phyloP scores from a whole-genome alignment of 1,140 invertebrate genomes.

The Tetragonula clypearis region DNA sequence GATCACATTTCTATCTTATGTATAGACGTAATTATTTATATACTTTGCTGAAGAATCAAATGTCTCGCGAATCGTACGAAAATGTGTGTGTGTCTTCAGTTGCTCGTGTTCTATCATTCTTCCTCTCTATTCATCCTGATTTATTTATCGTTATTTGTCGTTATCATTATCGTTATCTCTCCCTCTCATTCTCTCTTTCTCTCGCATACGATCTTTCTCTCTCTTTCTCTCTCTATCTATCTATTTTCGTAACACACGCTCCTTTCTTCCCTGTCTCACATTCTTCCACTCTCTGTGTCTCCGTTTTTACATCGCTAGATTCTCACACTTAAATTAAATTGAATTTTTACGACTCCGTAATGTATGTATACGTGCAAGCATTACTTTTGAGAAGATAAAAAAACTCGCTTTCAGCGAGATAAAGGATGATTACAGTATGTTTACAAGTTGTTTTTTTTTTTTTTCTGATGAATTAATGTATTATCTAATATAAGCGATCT shows the following conservation, averaged over 20 bases:
- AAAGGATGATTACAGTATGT: conserved; percentile 45
- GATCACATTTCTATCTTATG: background rate
- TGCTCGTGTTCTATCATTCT: background rate
- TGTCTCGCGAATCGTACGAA: background rate
- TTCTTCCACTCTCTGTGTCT: background rate
- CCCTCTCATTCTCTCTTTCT: background rate
- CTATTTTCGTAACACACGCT: background rate
- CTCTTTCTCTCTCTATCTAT: background rate
- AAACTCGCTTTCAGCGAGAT: conserved; percentile 38
- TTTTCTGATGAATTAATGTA: conserved; percentile 19
- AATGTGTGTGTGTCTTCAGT: background rate
- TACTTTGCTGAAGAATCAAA: background rate
- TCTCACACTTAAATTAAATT: conserved; percentile 31
- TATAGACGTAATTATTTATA: background rate
- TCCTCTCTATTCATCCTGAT: background rate
- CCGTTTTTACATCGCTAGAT: background rate
- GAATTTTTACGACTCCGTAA: conserved; percentile 36
- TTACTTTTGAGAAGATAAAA: conserved; percentile 52
- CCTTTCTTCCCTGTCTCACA: background rate
- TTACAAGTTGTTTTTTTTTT: conserved; percentile 17
- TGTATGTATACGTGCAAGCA: conserved; percentile 31
- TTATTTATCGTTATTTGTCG: background rate
- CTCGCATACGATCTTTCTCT: background rate
- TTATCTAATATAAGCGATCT: conserved; percentile 54
- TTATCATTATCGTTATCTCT: too few relatives aligned